A percentile compares a stretch with the other conserved stretches of the same genome.
Conservation (phyloP, 2,797 vertebrate genomes). For the Mus caroli region DNA sequence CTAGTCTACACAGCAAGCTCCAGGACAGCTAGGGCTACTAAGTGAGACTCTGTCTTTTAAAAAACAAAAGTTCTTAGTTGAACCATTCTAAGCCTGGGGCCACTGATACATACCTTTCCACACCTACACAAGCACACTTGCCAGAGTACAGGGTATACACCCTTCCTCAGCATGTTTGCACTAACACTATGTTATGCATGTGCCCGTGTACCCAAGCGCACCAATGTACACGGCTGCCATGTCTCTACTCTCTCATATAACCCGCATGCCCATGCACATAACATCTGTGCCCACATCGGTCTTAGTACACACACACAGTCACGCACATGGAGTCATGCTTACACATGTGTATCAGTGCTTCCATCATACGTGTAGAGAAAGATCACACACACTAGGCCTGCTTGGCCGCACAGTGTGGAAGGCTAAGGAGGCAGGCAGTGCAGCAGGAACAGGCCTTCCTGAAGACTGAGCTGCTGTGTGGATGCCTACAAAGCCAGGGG, state of each 20-base stretch:
- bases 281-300: not conserved
- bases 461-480: not conserved
- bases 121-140: not conserved
- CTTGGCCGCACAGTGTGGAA: not conserved
- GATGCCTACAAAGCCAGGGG: not conserved
- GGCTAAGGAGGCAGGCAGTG: not conserved
- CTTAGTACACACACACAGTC: not conserved
- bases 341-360: too few relatives aligned
- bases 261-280: too few relatives aligned
- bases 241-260: too few relatives aligned
- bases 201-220: not conserved
- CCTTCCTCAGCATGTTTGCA: not conserved
- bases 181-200: too few relatives aligned
- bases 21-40: not conserved
- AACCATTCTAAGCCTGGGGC: not conserved
- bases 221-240: not conserved
- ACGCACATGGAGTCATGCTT: rapidly evolving
- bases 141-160: not conserved
- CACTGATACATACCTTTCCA: too few relatives aligned
- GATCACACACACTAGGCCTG: rapidly evolving
- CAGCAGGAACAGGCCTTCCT: not conserved
- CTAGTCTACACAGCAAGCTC: not conserved
- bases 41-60: not conserved
- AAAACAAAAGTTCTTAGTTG: not conserved
- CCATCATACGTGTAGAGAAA: not conserved